These are phyloP conservation scores for Argya squamiceps DNA, from an alignment of 2,797 vertebrate genomes.

Conservation along the genomic window DNA sequence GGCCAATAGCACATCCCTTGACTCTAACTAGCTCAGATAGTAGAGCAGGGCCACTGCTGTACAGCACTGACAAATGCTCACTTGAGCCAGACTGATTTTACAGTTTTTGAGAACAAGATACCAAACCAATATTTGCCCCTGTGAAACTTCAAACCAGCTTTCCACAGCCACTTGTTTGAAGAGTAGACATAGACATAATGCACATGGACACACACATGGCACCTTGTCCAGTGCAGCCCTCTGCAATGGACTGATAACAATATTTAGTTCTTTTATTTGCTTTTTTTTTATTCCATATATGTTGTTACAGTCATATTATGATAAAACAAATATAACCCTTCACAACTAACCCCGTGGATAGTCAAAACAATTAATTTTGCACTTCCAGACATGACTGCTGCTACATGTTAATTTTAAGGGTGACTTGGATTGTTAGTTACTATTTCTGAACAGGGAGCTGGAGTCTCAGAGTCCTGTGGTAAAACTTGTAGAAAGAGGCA, in stretches of 20 bases:
- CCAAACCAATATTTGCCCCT: background rate
- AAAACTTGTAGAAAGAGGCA: constrained; percentile 69
- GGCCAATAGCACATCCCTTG: background rate
- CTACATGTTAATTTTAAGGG: background rate
- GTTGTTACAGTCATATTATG: background rate
- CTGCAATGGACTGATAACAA: background rate
- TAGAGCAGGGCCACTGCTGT: background rate
- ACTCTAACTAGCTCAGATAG: background rate
- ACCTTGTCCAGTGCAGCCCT: background rate
- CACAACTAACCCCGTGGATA: background rate
- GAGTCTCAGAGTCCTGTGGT: background rate
- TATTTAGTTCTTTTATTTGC: background rate
- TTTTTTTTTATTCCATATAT: background rate
- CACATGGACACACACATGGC: background rate
- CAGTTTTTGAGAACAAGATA: background rate
- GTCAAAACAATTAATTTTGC: background rate
- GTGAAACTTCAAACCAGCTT: background rate
- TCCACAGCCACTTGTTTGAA: background rate
- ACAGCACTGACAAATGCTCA: background rate
- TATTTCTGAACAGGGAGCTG: background rate
- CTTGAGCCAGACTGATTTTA: background rate
- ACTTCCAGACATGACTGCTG: background rate
- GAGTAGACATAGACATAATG: background rate
- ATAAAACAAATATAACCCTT: background rate
- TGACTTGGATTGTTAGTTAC: background rate